Evolutionary conservation across 2,888 invertebrate species (phyloP).

Genomic region (Apodemia mormo): DNA sequence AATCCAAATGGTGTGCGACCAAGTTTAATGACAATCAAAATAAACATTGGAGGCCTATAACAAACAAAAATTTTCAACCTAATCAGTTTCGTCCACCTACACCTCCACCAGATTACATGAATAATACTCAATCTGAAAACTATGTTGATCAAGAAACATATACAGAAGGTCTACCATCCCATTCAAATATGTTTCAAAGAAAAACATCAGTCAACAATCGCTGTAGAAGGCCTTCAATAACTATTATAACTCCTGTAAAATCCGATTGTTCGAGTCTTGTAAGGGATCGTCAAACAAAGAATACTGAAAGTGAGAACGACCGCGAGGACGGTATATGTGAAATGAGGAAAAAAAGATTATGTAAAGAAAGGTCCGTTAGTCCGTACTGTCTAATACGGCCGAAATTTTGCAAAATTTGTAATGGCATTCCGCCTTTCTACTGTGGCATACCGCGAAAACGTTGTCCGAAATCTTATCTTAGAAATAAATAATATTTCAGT

Average conservation of each 20-base stretch:
- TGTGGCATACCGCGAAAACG: conserved; percentile 22
- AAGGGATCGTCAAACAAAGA: not conserved
- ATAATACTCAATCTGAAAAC: not conserved
- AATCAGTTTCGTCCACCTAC: not conserved
- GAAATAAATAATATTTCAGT: not conserved
- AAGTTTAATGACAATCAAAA: not conserved
- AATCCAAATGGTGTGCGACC: not conserved
- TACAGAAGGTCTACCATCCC: not conserved
- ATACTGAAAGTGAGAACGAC: conserved; percentile 2
- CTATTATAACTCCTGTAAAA: conserved; percentile 22
- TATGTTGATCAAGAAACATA: not conserved
- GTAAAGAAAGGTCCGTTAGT: not conserved
- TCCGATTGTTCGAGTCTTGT: not conserved
- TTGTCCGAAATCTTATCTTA: conserved; percentile 22
- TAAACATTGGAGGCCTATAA: not conserved
- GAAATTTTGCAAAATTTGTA: conserved; percentile 29
- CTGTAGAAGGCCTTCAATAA: conserved; percentile 29
- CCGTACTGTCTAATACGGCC: conserved; percentile 21
- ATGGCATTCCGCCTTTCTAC: conserved; percentile 21
- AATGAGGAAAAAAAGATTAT: conserved; percentile 22
- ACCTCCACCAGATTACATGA: not conserved
- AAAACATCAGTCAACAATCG: not conserved
- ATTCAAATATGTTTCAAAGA: not conserved
- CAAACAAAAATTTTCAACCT: not conserved
- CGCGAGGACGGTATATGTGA: conserved; percentile 22